A percentile compares a stretch with the other conserved stretches of the same genome.
Evolutionary conservation across 2,888 invertebrate genomes (phyloP).

Genomic region (Tetheella fluctuosa): DNA sequence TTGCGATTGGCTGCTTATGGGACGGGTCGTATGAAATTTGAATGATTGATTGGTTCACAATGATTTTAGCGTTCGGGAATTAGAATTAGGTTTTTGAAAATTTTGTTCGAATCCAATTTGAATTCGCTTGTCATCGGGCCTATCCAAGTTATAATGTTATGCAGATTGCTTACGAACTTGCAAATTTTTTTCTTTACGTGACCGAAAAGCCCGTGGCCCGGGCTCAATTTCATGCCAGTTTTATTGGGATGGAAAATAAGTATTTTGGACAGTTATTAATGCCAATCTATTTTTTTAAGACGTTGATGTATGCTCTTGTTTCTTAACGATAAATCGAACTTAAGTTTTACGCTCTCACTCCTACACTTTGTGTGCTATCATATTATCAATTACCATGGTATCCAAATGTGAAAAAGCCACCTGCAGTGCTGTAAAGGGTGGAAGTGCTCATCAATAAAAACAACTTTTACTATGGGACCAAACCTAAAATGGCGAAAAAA

Average conservation of each 20-base stretch:
- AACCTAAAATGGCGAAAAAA: too few relatives aligned
- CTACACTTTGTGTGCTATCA: too few relatives aligned
- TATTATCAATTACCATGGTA: too few relatives aligned
- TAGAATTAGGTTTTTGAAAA: background rate
- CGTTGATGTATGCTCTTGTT: too few relatives aligned
- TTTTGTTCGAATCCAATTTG: background rate
- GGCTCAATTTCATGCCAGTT: background rate
- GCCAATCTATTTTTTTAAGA: background rate
- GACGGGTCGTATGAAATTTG: conserved; percentile 20
- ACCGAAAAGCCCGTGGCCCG: background rate
- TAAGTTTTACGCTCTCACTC: too few relatives aligned
- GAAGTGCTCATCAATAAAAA: too few relatives aligned
- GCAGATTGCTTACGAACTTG: conserved; percentile 5
- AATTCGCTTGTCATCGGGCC: background rate
- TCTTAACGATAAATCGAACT: too few relatives aligned
- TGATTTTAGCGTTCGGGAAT: background rate
- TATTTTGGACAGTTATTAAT: background rate
- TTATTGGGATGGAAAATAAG: background rate
- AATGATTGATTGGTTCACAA: conserved; percentile 6
- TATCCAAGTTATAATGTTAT: conserved; percentile 2
- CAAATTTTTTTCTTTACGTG: background rate
- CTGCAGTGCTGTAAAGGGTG: too few relatives aligned
- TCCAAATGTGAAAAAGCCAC: too few relatives aligned
- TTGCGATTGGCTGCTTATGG: conserved; percentile 32
- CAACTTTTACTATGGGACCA: too few relatives aligned